phyloP scores from a whole-genome alignment of 2,797 vertebrate species.

The Acrossocheilus wenchowensis region DNA sequence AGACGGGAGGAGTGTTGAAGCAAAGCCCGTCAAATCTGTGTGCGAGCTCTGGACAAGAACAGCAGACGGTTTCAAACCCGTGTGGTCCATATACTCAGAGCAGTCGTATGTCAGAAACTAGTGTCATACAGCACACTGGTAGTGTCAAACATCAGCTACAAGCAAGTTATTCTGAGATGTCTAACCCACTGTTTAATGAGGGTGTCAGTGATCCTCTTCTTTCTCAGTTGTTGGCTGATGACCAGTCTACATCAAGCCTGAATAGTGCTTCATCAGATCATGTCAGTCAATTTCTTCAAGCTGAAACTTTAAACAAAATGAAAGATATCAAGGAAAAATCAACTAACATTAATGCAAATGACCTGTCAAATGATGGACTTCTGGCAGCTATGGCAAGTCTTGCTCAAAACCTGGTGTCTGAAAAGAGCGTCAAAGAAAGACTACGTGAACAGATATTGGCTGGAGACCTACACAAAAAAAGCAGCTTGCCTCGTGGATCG shows the following conservation, averaged over 20 bases:
- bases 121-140: conserved; percentile 80
- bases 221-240: conserved; percentile 77
- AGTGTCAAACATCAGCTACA: conserved; percentile 68
- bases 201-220: conserved; percentile 74
- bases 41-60: conserved; percentile 72
- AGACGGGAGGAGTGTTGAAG: conserved; percentile 84
- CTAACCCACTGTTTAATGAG: conserved; percentile 73
- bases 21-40: conserved; percentile 84
- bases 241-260: conserved; percentile 72
- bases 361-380: conserved; percentile 73
- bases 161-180: conserved; percentile 75
- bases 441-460: conserved; percentile 80
- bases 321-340: conserved; percentile 70
- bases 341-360: conserved; percentile 66
- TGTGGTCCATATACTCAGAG: conserved; percentile 59
- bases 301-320: conserved; percentile 75
- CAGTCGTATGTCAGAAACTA: conserved; percentile 69
- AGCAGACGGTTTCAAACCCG: conserved; percentile 70
- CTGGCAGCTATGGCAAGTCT: conserved; percentile 71
- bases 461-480: conserved; percentile 74
- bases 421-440: conserved; percentile 76
- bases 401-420: conserved; percentile 79
- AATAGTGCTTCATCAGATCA: conserved; percentile 71
- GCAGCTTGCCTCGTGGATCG: conserved; percentile 55
- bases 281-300: conserved; percentile 77